phyloP scores from a whole-genome alignment of 2,113 vertebrate genomes.

The Phrynosoma platyrhinos region DNA sequence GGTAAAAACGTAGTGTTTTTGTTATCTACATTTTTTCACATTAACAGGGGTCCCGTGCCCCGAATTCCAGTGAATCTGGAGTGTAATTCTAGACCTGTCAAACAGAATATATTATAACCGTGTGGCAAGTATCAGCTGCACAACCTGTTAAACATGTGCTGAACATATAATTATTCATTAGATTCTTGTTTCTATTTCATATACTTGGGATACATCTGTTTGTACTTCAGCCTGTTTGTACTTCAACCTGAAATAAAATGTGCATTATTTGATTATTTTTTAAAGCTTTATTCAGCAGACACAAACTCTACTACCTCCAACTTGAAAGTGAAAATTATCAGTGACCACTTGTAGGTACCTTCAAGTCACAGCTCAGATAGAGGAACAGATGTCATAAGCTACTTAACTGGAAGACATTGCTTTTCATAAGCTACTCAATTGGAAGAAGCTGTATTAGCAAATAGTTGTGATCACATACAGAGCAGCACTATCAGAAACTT shows the following conservation, averaged over 20 bases:
- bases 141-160: not conserved
- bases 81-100: not conserved
- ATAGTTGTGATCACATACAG: not conserved
- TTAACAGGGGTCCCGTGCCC: too few species aligned
- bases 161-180: not conserved
- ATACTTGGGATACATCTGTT: not conserved
- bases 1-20: too few species aligned
- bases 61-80: too few species aligned
- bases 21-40: too few species aligned
- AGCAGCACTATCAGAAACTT: not conserved
- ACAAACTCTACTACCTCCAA: not conserved
- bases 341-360: not conserved
- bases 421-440: not conserved
- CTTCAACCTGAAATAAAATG: not conserved
- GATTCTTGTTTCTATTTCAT: not conserved
- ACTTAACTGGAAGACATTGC: not conserved
- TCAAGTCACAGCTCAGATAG: not conserved
- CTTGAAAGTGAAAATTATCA: not conserved
- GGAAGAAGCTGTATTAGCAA: not conserved
- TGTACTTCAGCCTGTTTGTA: not conserved
- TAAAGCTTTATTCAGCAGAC: not conserved
- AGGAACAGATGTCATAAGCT: not conserved
- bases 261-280: not conserved
- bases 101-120: not conserved
- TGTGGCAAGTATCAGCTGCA: not conserved